Evolutionary conservation across 1,140 invertebrate genomes (phyloP), one percentile per base, ranked within the genome.

Genomic region (honey bee (Apis mellifera)): DNA sequence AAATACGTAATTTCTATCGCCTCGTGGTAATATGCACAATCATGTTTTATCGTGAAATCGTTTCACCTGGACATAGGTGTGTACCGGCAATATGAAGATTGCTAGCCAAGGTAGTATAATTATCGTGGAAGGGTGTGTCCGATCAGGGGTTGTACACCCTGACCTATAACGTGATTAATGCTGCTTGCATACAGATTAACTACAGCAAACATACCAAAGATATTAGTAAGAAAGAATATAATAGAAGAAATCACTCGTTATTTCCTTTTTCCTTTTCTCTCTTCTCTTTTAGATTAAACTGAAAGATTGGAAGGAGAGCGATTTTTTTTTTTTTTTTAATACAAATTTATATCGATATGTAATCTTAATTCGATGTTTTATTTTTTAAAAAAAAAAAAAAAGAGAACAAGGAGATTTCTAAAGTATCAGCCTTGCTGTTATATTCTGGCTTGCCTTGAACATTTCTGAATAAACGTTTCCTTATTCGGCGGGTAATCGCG

Each of bases 81-180:
- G 68, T 66, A 17, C 77, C 7, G 50, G 23, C 70, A 60, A 83
- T 86, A 83, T 75, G 62, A 86, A 78, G 85, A 86, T 86, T 60
- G 60, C 62, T 73, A 50, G 66, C 55, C 55, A 64, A 72, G 73
- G 74, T 52, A 84, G 83, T 77, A 52, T 84, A 86, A 86, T 86
- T 86, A 86, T 74, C 57, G 59, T 15, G 19, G 42, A 21, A 86
- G 82, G 81, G 82, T 54, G 73, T 73, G 81, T 23, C 85, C 4
- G 54, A 13, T 26, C 15, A 15, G 17, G 71, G 5, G 26, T 55
- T 57, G 26, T 60, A 57, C 15, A 48, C 55, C 62, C 54, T 78
- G 79, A 78, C 65, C 76, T 48, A 68, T 23, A n/a, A 9, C 15
- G 19, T 71, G 81, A 82, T 82, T 85, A 82, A 78, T 78, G 57